Percentiles rank a stretch among this genome's conserved stretches.
These are phyloP conservation scores for Paguma larvata DNA, from an alignment of 2,797 vertebrate genomes.

Conservation along the genomic window DNA sequence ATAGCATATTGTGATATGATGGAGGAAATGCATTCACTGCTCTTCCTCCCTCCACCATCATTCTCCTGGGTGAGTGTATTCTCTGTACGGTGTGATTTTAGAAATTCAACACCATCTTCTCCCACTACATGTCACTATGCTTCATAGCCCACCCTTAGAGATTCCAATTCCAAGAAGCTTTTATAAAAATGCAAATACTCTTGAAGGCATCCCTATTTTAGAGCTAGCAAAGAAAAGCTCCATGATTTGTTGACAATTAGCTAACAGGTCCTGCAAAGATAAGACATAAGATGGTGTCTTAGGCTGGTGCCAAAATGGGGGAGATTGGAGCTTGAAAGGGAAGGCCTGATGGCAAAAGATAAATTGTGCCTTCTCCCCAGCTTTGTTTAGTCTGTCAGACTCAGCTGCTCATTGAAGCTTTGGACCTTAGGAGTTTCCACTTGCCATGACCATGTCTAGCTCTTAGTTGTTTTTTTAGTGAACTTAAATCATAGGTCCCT, in stretches of 20 bases:
- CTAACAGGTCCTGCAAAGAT: neutral
- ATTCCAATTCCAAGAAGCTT: neutral
- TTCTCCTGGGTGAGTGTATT: neutral
- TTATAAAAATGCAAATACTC: neutral
- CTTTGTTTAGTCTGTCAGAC: neutral
- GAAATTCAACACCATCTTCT: neutral
- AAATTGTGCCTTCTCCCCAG: neutral
- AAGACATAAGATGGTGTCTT: neutral
- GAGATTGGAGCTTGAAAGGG: neutral
- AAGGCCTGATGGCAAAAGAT: neutral
- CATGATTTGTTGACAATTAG: neutral
- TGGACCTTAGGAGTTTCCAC: neutral
- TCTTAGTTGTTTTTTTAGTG: constrained; percentile 41
- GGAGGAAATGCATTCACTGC: fast-evolving
- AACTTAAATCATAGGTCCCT: neutral
- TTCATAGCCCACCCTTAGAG: neutral
- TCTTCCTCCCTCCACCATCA: neutral
- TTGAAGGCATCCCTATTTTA: neutral
- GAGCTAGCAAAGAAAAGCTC: neutral
- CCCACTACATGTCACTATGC: no score
- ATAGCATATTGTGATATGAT: neutral
- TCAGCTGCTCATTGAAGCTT: neutral
- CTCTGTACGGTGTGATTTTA: neutral
- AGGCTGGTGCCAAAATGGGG: neutral
- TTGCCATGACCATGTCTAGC: neutral